Conservation (phyloP, 1,140 invertebrate species). For the Drosophila yakuba region DNA sequence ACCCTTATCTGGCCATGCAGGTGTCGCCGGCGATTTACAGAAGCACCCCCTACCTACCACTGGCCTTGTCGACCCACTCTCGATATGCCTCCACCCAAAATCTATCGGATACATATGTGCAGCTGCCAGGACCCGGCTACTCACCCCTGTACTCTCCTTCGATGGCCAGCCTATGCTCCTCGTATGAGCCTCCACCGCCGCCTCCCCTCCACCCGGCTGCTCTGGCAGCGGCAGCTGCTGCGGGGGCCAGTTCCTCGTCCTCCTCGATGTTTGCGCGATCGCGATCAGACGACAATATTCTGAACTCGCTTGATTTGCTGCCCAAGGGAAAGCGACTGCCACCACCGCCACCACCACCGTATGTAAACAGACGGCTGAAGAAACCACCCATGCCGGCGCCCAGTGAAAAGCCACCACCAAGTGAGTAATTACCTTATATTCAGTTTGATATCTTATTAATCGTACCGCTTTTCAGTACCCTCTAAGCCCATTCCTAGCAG, state of each 20-base stretch:
- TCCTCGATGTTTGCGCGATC: slow-evolving; percentile 88
- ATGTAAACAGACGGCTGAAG: slow-evolving; percentile 75
- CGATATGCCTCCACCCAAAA: slow-evolving; percentile 91
- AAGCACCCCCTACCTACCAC: slow-evolving; percentile 91
- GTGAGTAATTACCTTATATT: slow-evolving; percentile 48
- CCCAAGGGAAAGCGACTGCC: slow-evolving; percentile 89
- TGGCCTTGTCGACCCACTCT: slow-evolving; percentile 87
- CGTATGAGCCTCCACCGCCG: slow-evolving; percentile 86
- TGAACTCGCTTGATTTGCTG: slow-evolving; percentile 88
- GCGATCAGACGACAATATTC: slow-evolving; percentile 91
- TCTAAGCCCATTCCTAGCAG: slow-evolving; percentile 59
- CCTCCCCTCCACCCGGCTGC: slow-evolving; percentile 85
- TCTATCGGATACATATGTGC: slow-evolving; percentile 89
- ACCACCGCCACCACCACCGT: slow-evolving; percentile 88
- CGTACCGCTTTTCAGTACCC: slow-evolving; percentile 57
- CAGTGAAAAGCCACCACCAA: slow-evolving; percentile 82
- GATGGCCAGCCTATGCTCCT: slow-evolving; percentile 86
- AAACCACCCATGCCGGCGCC: slow-evolving; percentile 82
- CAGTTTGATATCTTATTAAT: too few relatives aligned
- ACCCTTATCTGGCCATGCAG: slow-evolving; percentile 87
- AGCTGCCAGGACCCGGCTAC: slow-evolving; percentile 86
- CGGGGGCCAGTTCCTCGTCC: slow-evolving; percentile 74
- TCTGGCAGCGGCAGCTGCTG: slow-evolving; percentile 83
- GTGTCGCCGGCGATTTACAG: slow-evolving; percentile 89
- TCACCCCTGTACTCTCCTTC: slow-evolving; percentile 87